Percentiles rank a stretch among this genome's conserved stretches.
Evolutionary conservation across 2,888 invertebrate species (phyloP).

Genomic region (Dynastes grantii): DNA sequence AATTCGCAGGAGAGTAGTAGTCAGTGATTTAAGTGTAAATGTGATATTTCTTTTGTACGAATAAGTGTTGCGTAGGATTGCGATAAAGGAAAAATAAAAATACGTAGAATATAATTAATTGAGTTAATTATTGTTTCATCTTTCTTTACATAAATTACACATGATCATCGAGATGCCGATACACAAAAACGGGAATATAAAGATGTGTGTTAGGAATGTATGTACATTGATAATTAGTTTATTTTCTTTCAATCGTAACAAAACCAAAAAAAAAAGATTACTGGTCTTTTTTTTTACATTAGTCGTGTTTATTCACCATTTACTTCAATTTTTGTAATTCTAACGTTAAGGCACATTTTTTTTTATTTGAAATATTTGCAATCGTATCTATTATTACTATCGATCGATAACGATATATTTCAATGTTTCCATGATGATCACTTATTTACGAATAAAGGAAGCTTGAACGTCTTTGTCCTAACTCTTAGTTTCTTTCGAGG

Average conservation of each 20-base stretch:
- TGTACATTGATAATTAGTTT: neutral
- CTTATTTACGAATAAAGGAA: constrained; percentile 6
- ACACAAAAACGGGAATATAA: constrained; percentile 26
- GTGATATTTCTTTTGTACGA: no score
- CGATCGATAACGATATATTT: neutral
- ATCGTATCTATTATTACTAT: neutral
- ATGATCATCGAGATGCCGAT: constrained; percentile 44
- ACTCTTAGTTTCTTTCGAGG: neutral
- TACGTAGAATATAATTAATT: constrained; percentile 10
- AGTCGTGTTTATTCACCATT: neutral
- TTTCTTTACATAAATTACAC: constrained; percentile 43
- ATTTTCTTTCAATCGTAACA: neutral
- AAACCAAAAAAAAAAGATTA: neutral
- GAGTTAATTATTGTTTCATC: constrained; percentile 34
- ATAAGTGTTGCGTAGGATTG: no score
- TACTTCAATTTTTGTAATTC: neutral
- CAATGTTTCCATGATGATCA: neutral
- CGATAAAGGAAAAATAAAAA: constrained; percentile 2
- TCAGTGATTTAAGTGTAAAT: constrained; percentile 14
- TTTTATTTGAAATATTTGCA: constrained; percentile 35
- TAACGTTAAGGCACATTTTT: constrained; percentile 34
- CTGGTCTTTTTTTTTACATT: neutral
- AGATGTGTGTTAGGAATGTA: constrained; percentile 32
- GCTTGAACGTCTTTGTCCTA: neutral
- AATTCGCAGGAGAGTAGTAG: constrained; percentile 71